Conservation (phyloP, 1,140 invertebrate genomes). For the Lordiphosa clarofinis region DNA sequence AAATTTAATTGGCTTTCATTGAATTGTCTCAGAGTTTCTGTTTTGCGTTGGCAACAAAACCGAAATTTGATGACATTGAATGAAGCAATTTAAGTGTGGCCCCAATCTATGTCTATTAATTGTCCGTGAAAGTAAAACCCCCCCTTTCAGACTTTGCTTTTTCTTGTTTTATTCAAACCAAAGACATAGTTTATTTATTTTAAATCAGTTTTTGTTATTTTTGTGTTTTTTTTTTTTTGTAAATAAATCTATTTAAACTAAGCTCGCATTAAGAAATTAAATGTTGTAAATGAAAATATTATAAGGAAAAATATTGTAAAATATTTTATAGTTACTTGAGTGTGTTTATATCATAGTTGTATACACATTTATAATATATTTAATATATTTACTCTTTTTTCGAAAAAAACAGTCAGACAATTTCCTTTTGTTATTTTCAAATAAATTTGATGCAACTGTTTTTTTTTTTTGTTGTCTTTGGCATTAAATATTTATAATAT, state of each 20-base stretch:
- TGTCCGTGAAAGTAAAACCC: background rate
- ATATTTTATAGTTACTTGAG: conserved; percentile 52
- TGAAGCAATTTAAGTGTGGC: no score
- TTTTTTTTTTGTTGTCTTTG: conserved; percentile 19
- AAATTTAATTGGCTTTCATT: conserved; percentile 65
- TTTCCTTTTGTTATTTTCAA: conserved; percentile 37
- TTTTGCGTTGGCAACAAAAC: conserved; percentile 22
- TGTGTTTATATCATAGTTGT: conserved; percentile 42
- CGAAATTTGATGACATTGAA: conserved; percentile 5
- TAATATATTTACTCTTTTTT: conserved; percentile 48
- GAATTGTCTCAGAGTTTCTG: conserved; percentile 53
- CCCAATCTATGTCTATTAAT: no score
- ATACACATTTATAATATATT: conserved; percentile 22
- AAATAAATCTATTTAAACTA: conserved; percentile 52
- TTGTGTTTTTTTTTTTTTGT: conserved; percentile 1
- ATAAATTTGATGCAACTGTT: conserved; percentile 41
- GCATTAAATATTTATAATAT: conserved; percentile 72
- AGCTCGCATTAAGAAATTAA: conserved; percentile 44
- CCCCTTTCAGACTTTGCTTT: conserved; percentile 1
- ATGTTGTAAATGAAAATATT: conserved; percentile 46
- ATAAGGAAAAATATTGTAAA: conserved; percentile 37
- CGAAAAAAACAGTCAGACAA: conserved; percentile 71
- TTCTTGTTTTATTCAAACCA: conserved; percentile 64
- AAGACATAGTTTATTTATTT: conserved; percentile 58
- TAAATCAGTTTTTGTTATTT: conserved; percentile 44